phyloP scores from a whole-genome alignment of 1,140 invertebrate genomes.

The Gonatopus flavifemur region DNA sequence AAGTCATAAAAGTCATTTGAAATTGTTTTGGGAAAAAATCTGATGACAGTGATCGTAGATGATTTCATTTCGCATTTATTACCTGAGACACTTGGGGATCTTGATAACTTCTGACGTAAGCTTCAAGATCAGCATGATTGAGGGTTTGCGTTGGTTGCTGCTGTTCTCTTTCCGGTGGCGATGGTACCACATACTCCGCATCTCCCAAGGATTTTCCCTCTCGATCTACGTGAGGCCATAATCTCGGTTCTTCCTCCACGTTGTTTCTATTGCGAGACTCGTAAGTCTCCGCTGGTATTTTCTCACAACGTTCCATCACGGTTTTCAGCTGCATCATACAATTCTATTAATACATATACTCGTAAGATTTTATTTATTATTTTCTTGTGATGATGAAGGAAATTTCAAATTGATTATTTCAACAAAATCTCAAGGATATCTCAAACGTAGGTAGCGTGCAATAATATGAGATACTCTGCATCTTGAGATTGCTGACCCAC shows the following conservation, averaged over 20 bases:
- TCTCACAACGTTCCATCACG: constrained; percentile 75
- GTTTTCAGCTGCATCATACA: constrained; percentile 64
- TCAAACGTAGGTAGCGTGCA: too few species aligned
- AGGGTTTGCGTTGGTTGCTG: constrained; percentile 58
- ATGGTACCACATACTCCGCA: constrained; percentile 72
- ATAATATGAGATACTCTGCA: too few species aligned
- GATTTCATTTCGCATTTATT: constrained; percentile 2
- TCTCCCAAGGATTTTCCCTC: constrained; percentile 67
- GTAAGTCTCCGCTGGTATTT: constrained; percentile 67
- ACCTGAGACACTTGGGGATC: constrained; percentile 55
- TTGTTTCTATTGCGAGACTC: constrained; percentile 56
- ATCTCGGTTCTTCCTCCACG: constrained; percentile 47
- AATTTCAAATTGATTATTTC: not conserved
- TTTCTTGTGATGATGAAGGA: not conserved
- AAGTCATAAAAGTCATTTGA: not conserved
- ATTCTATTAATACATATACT: too few species aligned
- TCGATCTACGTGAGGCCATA: constrained; percentile 67
- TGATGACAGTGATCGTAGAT: not conserved
- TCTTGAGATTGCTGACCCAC: constrained; percentile 20
- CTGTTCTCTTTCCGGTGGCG: constrained; percentile 72
- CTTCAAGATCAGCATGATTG: constrained; percentile 57
- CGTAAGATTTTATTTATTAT: too few species aligned
- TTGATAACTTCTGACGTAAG: constrained; percentile 61
- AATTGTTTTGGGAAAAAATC: not conserved
- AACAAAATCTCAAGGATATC: not conserved